Evolutionary conservation across 2,797 vertebrate genomes (phyloP).

Genomic region (Crenichthys baileyi): DNA sequence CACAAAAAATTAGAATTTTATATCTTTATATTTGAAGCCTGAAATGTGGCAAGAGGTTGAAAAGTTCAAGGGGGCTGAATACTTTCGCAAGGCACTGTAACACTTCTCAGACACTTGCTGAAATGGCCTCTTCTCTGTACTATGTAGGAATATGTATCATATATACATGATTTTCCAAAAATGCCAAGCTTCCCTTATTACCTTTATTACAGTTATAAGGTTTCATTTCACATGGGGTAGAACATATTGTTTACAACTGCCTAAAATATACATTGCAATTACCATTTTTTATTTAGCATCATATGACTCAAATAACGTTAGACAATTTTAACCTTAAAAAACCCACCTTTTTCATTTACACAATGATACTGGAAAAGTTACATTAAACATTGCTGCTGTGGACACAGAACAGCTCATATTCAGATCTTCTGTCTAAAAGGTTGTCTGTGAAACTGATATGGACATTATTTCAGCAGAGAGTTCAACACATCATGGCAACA

Average conservation of each 20-base stretch:
- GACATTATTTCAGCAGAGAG: not conserved
- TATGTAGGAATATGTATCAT: not conserved
- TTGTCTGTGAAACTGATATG: not conserved
- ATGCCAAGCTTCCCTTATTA: not conserved
- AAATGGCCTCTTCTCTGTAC: not conserved
- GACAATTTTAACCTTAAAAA: conserved; percentile 67
- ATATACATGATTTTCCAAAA: not conserved
- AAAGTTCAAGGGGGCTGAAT: too few species aligned
- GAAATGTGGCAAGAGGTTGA: too few species aligned
- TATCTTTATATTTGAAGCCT: too few species aligned
- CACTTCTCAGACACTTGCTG: too few species aligned
- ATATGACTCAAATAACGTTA: conserved; percentile 50
- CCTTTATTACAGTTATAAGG: conserved; percentile 59
- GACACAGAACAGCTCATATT: not conserved
- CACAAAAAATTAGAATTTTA: too few species aligned
- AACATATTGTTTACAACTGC: conserved; percentile 57
- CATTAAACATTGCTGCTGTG: not conserved
- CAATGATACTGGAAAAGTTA: conserved; percentile 1
- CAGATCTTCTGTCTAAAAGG: not conserved
- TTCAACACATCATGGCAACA: not conserved
- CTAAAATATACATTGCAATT: conserved; percentile 64
- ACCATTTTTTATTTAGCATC: conserved; percentile 59
- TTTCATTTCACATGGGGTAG: conserved; percentile 47
- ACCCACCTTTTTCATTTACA: conserved; percentile 23
- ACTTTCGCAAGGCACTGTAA: too few species aligned